These are phyloP conservation scores for Bathybates hornii DNA, from an alignment of 2,113 vertebrate genomes.

Conservation along the genomic window DNA sequence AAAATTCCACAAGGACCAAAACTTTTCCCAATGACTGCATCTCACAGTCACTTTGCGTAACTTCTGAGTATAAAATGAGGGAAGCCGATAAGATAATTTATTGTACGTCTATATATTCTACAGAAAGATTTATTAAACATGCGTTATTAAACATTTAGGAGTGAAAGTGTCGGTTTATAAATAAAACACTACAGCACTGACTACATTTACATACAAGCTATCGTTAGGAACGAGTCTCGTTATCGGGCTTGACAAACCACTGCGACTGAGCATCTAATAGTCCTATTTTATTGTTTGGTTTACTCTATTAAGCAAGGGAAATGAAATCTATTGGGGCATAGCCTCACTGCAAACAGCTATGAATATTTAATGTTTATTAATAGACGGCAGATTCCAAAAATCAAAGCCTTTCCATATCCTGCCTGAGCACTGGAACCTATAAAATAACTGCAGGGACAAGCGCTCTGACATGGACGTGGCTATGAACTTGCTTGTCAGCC, in stretches of 20 bases:
- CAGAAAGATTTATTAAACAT: neutral
- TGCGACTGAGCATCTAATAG: neutral
- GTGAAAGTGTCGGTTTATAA: neutral
- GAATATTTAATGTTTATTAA: slow-evolving; percentile 16
- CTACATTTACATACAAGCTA: neutral
- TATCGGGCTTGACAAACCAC: neutral
- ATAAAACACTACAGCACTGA: neutral
- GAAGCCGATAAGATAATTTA: neutral
- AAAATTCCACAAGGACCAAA: neutral
- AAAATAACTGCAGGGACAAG: neutral
- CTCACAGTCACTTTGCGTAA: neutral
- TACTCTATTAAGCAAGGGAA: slow-evolving; percentile 14
- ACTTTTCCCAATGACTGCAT: accelerated
- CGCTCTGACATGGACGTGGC: neutral
- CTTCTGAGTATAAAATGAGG: neutral
- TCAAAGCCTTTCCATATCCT: neutral
- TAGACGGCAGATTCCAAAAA: neutral
- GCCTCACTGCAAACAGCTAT: neutral
- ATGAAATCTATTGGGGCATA: neutral
- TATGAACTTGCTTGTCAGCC: neutral
- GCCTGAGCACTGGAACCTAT: neutral
- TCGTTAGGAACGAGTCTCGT: neutral
- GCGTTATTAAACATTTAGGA: too few species aligned
- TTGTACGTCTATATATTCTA: neutral
- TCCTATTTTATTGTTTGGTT: neutral